A percentile compares a stretch with the other conserved stretches of the same genome.
These are phyloP conservation scores for Saxidomus purpurata DNA, from an alignment of 1,140 invertebrate genomes.

Conservation along the genomic window DNA sequence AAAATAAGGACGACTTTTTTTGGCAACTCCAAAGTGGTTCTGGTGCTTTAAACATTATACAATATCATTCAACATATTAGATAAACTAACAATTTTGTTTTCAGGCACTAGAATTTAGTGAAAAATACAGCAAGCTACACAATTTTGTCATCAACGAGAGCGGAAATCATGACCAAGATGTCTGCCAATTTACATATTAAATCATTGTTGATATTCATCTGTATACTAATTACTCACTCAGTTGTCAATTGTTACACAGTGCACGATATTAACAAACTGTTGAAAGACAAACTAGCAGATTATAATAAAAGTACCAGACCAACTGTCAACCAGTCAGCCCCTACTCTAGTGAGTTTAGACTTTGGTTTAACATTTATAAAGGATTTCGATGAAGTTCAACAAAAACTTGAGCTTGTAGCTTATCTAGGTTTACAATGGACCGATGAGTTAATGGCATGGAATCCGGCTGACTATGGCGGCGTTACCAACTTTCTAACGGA, in stretches of 20 bases:
- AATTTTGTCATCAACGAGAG: no score
- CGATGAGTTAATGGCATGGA: slow-evolving; percentile 28
- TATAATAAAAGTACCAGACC: slow-evolving; percentile 12
- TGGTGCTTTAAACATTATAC: no score
- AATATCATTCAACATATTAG: no score
- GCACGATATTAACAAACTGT: neutral
- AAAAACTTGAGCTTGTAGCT: neutral
- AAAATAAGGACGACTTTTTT: no score
- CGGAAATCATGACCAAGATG: no score
- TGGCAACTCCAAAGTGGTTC: no score
- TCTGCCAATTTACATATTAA: no score
- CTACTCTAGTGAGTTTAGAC: neutral
- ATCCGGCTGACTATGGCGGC: slow-evolving; percentile 18
- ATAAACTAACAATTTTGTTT: no score
- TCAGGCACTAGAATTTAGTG: no score
- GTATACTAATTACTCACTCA: no score
- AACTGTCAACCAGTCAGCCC: neutral
- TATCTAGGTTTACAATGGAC: neutral
- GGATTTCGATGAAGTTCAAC: slow-evolving; percentile 29
- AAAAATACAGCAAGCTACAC: no score
- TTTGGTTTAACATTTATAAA: neutral
- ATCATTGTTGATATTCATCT: no score
- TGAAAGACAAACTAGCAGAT: slow-evolving; percentile 12
- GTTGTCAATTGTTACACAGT: neutral
- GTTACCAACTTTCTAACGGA: neutral